Percentiles rank a stretch among this genome's conserved stretches.
These are phyloP conservation scores for Spongilla lacustris DNA, from an alignment of 37 sponge, comb jelly and placozoan genomes.

Conservation along the genomic window DNA sequence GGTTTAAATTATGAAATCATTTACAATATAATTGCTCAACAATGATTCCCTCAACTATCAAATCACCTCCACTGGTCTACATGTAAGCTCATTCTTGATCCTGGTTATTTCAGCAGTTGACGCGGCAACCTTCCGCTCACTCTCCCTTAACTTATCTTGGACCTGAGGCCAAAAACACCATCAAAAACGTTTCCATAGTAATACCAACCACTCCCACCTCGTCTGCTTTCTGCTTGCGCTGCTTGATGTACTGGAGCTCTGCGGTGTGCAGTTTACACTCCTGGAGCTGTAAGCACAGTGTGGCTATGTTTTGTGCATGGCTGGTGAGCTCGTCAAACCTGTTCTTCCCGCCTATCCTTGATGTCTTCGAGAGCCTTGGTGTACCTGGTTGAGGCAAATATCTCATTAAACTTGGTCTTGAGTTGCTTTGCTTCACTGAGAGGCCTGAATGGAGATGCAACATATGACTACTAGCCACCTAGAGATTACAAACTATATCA, in stretches of 20 bases:
- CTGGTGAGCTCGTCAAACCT: conserved; percentile 27
- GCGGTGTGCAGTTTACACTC: conserved; percentile 43
- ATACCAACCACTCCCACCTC: conserved; percentile 46
- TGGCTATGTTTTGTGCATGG: too few relatives aligned
- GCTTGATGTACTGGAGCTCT: conserved; percentile 69
- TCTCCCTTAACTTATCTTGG: conserved; percentile 41
- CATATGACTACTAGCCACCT: too few relatives aligned
- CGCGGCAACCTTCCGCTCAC: conserved; percentile 62
- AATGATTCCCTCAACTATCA: too few relatives aligned
- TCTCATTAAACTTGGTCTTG: conserved; percentile 97
- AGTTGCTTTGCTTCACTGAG: conserved; percentile 89
- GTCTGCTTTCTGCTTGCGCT: conserved; percentile 74
- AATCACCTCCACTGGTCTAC: conserved; percentile 66
- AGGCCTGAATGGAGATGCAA: conserved; percentile 59
- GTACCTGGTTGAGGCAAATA: conserved; percentile 92
- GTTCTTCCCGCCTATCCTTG: conserved; percentile 51
- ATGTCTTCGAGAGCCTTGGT: conserved; percentile 82
- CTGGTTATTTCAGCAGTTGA: conserved; percentile 48
- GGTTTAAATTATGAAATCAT: too few relatives aligned
- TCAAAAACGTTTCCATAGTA: neutral
- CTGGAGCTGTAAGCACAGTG: conserved; percentile 18
- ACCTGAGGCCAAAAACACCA: conserved; percentile 55
- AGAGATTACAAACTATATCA: too few relatives aligned
- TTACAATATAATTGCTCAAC: too few relatives aligned
- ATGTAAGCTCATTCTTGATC: conserved; percentile 62